These are phyloP conservation scores for Peromyscus eremicus DNA, from an alignment of 2,797 vertebrate species.

Conservation along the genomic window DNA sequence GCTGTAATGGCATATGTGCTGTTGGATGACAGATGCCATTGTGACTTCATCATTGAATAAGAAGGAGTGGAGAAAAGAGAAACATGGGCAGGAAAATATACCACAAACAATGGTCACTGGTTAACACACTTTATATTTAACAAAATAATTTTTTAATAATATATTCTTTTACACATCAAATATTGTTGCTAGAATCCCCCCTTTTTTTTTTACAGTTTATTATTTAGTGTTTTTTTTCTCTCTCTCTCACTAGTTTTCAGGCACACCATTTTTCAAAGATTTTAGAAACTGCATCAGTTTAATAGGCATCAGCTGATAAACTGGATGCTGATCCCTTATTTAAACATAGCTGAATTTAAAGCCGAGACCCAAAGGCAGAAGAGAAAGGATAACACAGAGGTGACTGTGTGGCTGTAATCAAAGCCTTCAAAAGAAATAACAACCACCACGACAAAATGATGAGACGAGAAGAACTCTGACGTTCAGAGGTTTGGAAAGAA, in stretches of 20 bases:
- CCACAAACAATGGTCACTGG: conserved; percentile 88
- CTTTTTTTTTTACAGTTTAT: conserved; percentile 86
- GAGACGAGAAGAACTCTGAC: neutral
- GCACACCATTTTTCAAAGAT: conserved; percentile 93
- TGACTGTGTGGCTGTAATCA: conserved; percentile 52
- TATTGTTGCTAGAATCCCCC: conserved; percentile 87
- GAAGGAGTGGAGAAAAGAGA: neutral
- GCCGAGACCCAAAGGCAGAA: neutral
- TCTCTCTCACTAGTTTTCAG: conserved; percentile 94
- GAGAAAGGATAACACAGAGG: conserved; percentile 58
- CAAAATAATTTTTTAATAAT: conserved; percentile 99
- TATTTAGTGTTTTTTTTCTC: conserved; percentile 65
- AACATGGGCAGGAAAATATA: conserved; percentile 80
- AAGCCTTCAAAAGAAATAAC: conserved; percentile 5
- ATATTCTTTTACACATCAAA: conserved; percentile 92
- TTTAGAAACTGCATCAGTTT: conserved; percentile 83
- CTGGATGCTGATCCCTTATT: conserved; percentile 53
- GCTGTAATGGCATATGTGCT: neutral
- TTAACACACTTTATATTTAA: conserved; percentile 97
- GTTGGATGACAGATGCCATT: conserved; percentile 27
- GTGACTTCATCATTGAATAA: conserved; percentile 35
- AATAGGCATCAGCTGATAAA: conserved; percentile 84
- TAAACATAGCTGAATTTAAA: conserved; percentile 74
- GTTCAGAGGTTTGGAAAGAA: conserved; percentile 54
- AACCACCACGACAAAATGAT: neutral